phyloP scores from a whole-genome alignment of 30 jellyfish, hydroid and myxozoan genomes.

The Euphysa ruthae region DNA sequence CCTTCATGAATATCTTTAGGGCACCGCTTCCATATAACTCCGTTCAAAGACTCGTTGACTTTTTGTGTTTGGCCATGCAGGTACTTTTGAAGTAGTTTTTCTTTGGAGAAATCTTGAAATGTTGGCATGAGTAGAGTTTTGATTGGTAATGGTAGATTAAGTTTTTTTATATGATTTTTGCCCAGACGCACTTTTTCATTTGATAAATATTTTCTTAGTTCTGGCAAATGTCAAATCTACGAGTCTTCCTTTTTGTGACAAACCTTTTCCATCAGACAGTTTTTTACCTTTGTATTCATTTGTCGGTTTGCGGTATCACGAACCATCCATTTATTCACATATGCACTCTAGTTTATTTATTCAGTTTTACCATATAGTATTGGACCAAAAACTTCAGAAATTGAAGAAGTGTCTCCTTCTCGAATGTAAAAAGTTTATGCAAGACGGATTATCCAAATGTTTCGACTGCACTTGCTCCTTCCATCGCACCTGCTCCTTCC shows the following conservation, averaged over 20 bases:
- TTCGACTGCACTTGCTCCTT: conserved; percentile 7
- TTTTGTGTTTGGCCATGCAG: conserved; percentile 30
- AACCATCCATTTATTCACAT: conserved; percentile 7
- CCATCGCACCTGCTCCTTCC: conserved; percentile 42
- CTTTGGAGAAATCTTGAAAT: conserved; percentile 10
- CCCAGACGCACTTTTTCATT: conserved; percentile 15
- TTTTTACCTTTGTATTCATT: neutral
- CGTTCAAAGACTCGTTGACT: conserved; percentile 23
- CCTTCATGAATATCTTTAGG: conserved; percentile 21
- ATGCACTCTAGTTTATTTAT: conserved; percentile 1
- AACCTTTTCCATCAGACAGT: conserved; percentile 18
- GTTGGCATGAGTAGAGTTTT: conserved; percentile 11
- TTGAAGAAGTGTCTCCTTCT: conserved; percentile 24
- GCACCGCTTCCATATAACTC: conserved; percentile 24
- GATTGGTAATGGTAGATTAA: conserved; percentile 19
- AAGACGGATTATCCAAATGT: conserved; percentile 1
- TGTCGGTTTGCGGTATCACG: neutral
- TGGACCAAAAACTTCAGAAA: neutral
- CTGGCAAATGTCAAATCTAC: conserved; percentile 16
- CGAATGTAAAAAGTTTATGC: neutral
- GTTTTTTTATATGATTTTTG: neutral
- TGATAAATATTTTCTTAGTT: neutral
- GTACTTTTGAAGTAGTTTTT: neutral
- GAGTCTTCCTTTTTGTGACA: conserved; percentile 2
- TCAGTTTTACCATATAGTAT: neutral